Conservation (phyloP, 2,888 invertebrate species). For the Ryuthela nishihirai region DNA sequence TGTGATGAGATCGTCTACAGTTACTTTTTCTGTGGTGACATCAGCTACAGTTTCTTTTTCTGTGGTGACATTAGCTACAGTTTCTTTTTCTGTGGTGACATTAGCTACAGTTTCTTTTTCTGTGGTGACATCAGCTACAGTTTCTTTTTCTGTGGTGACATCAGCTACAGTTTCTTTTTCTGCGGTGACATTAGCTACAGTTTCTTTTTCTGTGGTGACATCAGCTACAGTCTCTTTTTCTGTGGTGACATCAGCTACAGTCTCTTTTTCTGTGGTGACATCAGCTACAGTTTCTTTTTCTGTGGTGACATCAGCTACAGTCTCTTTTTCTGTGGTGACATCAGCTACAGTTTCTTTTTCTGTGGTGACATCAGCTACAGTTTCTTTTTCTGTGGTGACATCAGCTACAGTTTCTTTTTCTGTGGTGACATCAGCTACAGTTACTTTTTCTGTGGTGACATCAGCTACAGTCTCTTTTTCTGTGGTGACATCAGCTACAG, state of each 20-base stretch:
- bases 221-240: constrained; percentile 22
- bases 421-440: background rate
- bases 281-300: constrained; percentile 20
- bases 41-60: background rate
- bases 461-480: background rate
- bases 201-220: constrained; percentile 14
- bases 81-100: too few species aligned
- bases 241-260: constrained; percentile 4
- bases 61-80: background rate
- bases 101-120: background rate
- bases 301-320: constrained; percentile 7
- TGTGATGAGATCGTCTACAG: background rate
- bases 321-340: background rate
- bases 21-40: background rate
- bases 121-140: constrained; percentile 4
- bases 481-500: background rate
- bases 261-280: constrained; percentile 18
- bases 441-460: background rate
- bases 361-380: background rate
- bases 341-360: background rate
- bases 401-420: background rate
- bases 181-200: constrained; percentile 16
- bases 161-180: constrained; percentile 13
- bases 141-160: constrained; percentile 14
- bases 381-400: background rate